Percentiles rank a stretch among this genome's conserved stretches.
These are phyloP conservation scores for Eudemis profundana DNA, from an alignment of 2,888 invertebrate genomes.

Conservation along the genomic window DNA sequence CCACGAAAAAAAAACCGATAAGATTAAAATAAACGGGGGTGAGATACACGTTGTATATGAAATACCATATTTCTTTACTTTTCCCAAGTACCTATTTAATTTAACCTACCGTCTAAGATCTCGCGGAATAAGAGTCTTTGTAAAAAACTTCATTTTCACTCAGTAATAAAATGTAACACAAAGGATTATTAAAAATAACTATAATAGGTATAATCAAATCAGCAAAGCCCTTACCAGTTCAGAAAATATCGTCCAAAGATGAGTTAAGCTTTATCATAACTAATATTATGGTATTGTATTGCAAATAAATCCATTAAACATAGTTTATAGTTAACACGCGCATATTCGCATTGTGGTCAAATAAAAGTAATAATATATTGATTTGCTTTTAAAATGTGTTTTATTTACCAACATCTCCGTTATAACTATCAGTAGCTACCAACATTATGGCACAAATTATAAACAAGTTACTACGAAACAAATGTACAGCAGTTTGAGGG, in stretches of 20 bases:
- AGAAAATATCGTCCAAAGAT: slow-evolving; percentile 77
- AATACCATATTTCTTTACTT: no score
- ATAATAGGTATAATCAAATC: slow-evolving; percentile 44
- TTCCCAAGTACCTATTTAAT: no score
- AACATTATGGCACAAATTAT: no score
- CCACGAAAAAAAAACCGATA: no score
- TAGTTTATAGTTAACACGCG: slow-evolving; percentile 61
- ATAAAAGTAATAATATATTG: slow-evolving; percentile 60
- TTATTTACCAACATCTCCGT: slow-evolving; percentile 5
- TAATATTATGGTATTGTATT: slow-evolving; percentile 60
- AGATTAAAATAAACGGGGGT: no score
- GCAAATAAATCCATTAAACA: slow-evolving; percentile 57
- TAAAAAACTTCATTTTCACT: not conserved
- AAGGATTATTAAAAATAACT: slow-evolving; percentile 11
- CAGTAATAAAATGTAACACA: not conserved
- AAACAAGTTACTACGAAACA: no score
- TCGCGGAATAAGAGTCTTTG: not conserved
- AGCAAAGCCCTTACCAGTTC: slow-evolving; percentile 79
- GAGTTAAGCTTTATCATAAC: slow-evolving; percentile 49
- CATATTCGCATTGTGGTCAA: slow-evolving; percentile 61
- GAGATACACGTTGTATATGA: no score
- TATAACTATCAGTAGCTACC: not conserved
- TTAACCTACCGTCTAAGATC: not conserved
- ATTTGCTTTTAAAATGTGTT: slow-evolving; percentile 61
- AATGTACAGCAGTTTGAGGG: no score